Conservation (phyloP, 1,140 invertebrate genomes). For the Dendroctonus valens region DNA sequence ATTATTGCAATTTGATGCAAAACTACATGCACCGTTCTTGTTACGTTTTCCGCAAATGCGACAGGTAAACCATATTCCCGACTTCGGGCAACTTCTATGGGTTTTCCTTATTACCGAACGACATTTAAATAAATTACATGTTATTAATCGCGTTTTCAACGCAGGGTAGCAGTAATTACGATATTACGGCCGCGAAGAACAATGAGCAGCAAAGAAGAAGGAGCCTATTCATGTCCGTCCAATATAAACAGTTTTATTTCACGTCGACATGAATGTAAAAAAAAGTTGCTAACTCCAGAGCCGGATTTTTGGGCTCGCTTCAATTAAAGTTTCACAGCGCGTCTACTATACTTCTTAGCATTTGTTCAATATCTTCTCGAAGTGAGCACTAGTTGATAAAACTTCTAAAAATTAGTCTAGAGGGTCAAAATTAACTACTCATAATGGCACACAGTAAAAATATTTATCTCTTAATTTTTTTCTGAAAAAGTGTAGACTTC, state of each 20-base stretch:
- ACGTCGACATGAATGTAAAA: constrained; percentile 6
- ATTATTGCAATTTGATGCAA: too few relatives aligned
- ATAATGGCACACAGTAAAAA: too few relatives aligned
- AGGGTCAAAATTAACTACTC: too few relatives aligned
- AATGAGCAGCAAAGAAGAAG: constrained; percentile 19
- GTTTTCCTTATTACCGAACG: constrained; percentile 25
- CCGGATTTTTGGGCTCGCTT: not conserved
- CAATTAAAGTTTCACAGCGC: not conserved
- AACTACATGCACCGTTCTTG: too few relatives aligned
- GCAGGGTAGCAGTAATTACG: constrained; percentile 29
- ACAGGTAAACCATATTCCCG: too few relatives aligned
- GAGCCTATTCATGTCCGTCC: constrained; percentile 25
- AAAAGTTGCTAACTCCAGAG: constrained; percentile 5
- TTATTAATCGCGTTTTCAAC: constrained; percentile 28
- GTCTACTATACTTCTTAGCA: too few relatives aligned
- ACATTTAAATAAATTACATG: constrained; percentile 28
- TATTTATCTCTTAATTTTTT: too few relatives aligned
- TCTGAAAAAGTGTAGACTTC: too few relatives aligned
- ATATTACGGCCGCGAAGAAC: constrained; percentile 21
- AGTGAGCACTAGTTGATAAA: too few relatives aligned
- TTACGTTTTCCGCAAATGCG: too few relatives aligned
- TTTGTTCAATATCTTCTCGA: too few relatives aligned
- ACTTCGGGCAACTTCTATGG: not conserved
- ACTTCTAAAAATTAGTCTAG: too few relatives aligned
- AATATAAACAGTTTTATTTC: constrained; percentile 28